Percentiles rank a stretch among this genome's conserved stretches.
Evolutionary conservation across 2,113 vertebrate species (phyloP).

Genomic region (Tursiops truncatus): DNA sequence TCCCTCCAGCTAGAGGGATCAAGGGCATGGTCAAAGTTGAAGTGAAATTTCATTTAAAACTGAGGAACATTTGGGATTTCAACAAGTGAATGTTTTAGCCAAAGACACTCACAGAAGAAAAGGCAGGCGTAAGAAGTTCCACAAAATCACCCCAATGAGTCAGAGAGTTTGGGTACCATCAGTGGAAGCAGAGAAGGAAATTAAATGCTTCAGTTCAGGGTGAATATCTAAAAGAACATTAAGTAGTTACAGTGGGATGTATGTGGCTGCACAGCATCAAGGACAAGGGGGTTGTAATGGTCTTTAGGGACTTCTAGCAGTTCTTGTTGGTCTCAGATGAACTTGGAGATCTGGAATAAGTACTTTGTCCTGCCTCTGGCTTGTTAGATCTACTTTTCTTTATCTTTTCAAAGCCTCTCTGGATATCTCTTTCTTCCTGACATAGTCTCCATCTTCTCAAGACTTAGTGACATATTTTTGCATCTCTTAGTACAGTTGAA

Average conservation of each 20-base stretch:
- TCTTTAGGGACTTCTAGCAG: background rate
- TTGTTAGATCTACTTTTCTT: background rate
- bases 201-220: background rate
- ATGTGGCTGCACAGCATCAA: rapidly evolving
- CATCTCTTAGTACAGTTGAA: background rate
- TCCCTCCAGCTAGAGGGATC: background rate
- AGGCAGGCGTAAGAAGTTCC: background rate
- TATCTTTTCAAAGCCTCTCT: background rate
- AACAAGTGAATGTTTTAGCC: background rate
- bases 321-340: background rate
- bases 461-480: background rate
- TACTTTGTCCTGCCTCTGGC: background rate
- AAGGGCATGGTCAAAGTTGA: background rate
- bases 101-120: background rate
- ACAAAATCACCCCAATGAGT: background rate
- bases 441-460: background rate
- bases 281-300: background rate
- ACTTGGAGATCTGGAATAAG: background rate
- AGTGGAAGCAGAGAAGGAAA: background rate
- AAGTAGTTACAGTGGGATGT: rapidly evolving
- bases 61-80: background rate
- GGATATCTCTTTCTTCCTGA: background rate
- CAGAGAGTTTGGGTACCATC: background rate
- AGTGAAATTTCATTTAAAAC: background rate
- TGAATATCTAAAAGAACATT: background rate